Evolutionary conservation across 2,113 vertebrate species (phyloP).

Genomic region (Camelus bactrianus): DNA sequence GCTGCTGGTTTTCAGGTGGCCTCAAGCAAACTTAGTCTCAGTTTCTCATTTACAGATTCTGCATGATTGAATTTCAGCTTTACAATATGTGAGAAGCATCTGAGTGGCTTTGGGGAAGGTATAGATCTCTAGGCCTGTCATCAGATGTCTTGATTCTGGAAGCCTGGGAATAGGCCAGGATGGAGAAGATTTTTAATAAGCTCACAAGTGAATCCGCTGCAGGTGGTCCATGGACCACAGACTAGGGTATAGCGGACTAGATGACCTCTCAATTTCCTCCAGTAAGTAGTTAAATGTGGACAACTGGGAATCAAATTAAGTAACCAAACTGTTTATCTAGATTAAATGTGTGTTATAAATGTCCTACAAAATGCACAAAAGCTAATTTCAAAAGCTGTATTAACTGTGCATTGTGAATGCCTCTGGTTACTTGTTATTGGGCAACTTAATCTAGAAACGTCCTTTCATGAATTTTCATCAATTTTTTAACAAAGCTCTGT

Average conservation of each 20-base stretch:
- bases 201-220: not conserved
- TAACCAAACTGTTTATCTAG: not conserved
- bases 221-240: not conserved
- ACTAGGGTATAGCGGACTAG: not conserved
- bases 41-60: not conserved
- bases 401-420: conserved; percentile 31
- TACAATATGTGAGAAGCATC: not conserved
- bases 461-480: conserved; percentile 86
- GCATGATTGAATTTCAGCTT: not conserved
- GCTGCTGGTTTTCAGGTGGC: not conserved
- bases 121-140: not conserved
- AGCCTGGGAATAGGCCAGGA: not conserved
- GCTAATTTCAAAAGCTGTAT: conserved; percentile 52
- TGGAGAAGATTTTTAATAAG: not conserved
- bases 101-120: not conserved
- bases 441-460: conserved; percentile 70
- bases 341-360: not conserved
- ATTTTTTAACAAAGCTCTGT: conserved; percentile 83
- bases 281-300: conserved; percentile 12
- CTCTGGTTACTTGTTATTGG: conserved; percentile 62
- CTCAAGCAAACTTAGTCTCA: not conserved
- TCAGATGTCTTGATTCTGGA: not conserved
- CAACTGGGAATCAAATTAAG: not conserved
- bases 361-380: not conserved
- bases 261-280: not conserved